phyloP scores from a whole-genome alignment of 2,888 invertebrate genomes.

The Andrena flavipes region DNA sequence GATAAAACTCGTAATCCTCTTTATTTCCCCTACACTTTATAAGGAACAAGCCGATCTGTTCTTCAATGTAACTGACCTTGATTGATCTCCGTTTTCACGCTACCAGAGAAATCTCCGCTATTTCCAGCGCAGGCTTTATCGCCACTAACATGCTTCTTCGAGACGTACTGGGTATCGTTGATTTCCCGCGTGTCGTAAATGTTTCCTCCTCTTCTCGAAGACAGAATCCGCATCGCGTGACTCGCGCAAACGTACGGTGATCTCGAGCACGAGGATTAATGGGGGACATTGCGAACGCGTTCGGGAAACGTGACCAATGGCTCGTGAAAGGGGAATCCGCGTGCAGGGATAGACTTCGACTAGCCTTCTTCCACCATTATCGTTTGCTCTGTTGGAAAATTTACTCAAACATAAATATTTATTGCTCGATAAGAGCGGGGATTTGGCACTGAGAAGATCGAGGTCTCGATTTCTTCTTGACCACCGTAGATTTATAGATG shows the following conservation, averaged over 20 bases:
- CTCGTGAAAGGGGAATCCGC: conserved; percentile 39
- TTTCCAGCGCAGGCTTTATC: conserved; percentile 28
- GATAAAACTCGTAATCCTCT: no score
- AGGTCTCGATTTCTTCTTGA: no score
- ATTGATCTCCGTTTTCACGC: background rate
- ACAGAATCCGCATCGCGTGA: conserved; percentile 59
- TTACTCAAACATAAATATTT: background rate
- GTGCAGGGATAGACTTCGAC: background rate
- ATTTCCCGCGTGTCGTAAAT: conserved; percentile 54
- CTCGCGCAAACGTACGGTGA: conserved; percentile 51
- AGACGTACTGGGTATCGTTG: conserved; percentile 43
- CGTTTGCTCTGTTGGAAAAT: background rate
- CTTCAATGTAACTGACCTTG: background rate
- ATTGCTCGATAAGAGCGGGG: no score
- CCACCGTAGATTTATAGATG: no score
- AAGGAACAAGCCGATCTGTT: no score
- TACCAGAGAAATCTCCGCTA: conserved; percentile 16
- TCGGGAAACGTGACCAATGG: conserved; percentile 63
- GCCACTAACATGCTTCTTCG: conserved; percentile 28
- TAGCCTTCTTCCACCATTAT: background rate
- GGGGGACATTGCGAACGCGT: conserved; percentile 50
- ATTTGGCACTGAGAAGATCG: no score
- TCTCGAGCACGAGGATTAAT: conserved; percentile 55
- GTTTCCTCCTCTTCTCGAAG: conserved; percentile 43
- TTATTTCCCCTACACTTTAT: no score